phyloP scores from a whole-genome alignment of 2,113 vertebrate genomes.

The Echinops telfairi region DNA sequence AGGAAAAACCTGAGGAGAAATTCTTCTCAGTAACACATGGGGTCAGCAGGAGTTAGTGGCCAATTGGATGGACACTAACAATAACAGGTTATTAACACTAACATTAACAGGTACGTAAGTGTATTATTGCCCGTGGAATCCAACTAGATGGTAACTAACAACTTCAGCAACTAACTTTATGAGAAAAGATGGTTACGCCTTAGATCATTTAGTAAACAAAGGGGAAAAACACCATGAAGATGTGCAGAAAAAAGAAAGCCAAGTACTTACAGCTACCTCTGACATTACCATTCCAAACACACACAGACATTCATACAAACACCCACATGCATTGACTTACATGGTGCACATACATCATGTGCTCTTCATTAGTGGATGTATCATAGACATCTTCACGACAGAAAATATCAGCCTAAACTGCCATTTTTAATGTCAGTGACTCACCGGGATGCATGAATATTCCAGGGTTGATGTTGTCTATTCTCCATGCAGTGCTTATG shows the following conservation, averaged over 20 bases:
- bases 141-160: not conserved
- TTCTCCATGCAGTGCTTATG: not conserved
- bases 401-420: not conserved
- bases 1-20: not conserved
- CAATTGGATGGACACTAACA: no score
- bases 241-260: not conserved
- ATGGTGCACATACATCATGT: not conserved
- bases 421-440: not conserved
- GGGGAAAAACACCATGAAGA: slow-evolving; percentile 14
- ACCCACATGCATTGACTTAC: no score
- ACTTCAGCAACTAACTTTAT: not conserved
- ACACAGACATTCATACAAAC: not conserved
- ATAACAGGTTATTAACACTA: no score
- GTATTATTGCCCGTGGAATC: not conserved
- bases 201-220: not conserved
- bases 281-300: not conserved
- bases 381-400: not conserved
- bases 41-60: not conserved
- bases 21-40: not conserved
- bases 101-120: not conserved
- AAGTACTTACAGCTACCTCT: slow-evolving; percentile 7
- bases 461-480: not conserved
- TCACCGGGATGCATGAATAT: not conserved
- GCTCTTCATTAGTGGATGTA: not conserved
- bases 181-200: slow-evolving; percentile 20